Evolutionary conservation across 1,140 invertebrate species (phyloP), one percentile per base, ranked within the genome.

Genomic region (Stegodyphus dumicola): DNA sequence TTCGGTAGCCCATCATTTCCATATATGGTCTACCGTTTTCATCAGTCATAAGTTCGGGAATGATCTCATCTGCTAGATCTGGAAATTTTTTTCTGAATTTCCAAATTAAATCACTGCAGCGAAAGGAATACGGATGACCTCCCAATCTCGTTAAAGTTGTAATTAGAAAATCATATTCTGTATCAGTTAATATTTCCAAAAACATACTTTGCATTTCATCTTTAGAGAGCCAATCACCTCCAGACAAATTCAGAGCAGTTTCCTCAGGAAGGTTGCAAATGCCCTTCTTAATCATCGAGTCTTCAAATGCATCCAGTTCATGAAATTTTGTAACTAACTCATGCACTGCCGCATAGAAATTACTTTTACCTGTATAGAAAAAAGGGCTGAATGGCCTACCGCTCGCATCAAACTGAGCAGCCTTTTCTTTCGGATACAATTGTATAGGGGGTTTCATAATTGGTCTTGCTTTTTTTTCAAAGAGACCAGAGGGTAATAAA

Each of bases 401-500:
- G 87, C 92, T 93, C 88, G 93, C 92, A 91, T 97, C 96, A 93
- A 99, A 99, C 90, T 98, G 94, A 15, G 97, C 96, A 77, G 93
- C 89, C 89, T 92, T 92, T 84, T 88, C 83, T 88, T 93, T 92
- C n/a, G 96, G 95, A 92, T 95, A 97, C 48, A 98, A 91, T 91
- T 96, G 93, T 89, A 94, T 93, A 52, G 97, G 97, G 52, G 95
- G 94, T 88, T 94, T 94, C 95, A 99, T 95, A 2, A 95, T 89
- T 0, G 98, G 97, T 74, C 95, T 92, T 6, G 97, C 96, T 89
- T 91, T 92, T 88, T 93, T 93, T 64, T 96, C 94, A 91, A 93
- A 97, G 71, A 99, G 90, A 6, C 96, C 96, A 85, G 96, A 97
- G 33, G 98, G 98, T 88, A 99, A 95, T 15, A 99, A 91, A 92